Conservation (phyloP, 2,113 vertebrate genomes). For the Ceyx cyanopectus region DNA sequence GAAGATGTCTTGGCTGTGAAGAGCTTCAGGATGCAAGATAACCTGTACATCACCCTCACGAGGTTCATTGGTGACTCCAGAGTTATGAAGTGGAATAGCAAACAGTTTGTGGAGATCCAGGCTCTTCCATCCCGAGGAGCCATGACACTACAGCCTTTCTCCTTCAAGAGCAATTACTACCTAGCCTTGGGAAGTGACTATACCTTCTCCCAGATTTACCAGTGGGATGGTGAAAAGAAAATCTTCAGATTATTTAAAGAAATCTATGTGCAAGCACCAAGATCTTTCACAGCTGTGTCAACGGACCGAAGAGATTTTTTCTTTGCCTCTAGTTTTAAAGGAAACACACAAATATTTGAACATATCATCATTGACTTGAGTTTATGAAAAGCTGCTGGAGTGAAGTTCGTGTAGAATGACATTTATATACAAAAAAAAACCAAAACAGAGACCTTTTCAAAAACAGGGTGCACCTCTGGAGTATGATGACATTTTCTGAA, state of each 20-base stretch:
- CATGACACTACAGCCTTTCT: constrained; percentile 95
- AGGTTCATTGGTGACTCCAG: constrained; percentile 97
- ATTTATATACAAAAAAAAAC: constrained; percentile 36
- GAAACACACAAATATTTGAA: constrained; percentile 96
- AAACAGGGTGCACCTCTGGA: constrained; percentile 19
- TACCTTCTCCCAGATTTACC: constrained; percentile 96
- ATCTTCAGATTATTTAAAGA: constrained; percentile 93
- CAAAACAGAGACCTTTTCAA: constrained; percentile 17
- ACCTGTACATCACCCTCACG: constrained; percentile 92
- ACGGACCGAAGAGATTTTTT: constrained; percentile 95
- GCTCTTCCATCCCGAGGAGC: constrained; percentile 94
- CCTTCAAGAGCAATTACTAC: constrained; percentile 91
- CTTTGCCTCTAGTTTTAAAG: constrained; percentile 97
- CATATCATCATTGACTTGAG: constrained; percentile 93
- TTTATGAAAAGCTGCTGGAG: constrained; percentile 80
- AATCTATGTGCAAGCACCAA: constrained; percentile 94
- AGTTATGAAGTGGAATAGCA: constrained; percentile 91
- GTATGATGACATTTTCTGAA: constrained; percentile 67
- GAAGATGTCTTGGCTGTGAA: constrained; percentile 96
- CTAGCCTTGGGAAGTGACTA: constrained; percentile 96
- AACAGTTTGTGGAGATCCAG: constrained; percentile 93
- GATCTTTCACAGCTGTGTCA: constrained; percentile 95
- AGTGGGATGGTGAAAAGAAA: constrained; percentile 91
- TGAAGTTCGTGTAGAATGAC: constrained; percentile 10
- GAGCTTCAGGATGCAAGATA: constrained; percentile 89